phyloP scores from a whole-genome alignment of 2,888 invertebrate species.

The Aspidapion aeneum region DNA sequence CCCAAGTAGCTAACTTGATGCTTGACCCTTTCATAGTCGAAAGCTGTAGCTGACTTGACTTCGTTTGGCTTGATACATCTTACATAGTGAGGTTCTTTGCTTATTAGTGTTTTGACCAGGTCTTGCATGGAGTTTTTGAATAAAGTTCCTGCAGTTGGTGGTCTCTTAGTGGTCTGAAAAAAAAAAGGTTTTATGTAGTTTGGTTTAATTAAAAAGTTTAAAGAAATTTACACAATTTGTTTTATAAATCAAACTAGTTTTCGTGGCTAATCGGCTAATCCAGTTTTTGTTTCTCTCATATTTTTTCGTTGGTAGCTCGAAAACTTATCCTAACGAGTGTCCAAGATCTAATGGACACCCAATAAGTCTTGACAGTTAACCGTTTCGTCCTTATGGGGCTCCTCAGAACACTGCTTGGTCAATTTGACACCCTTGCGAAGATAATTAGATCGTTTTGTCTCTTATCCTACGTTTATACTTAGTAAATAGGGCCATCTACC shows the following conservation, averaged over 20 bases:
- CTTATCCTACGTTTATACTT: neutral
- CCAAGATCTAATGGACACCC: too few species aligned
- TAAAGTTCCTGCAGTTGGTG: conserved; percentile 88
- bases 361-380: too few species aligned
- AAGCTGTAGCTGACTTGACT: conserved; percentile 79
- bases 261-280: neutral
- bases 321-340: too few species aligned
- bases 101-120: conserved; percentile 80
- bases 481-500: too few species aligned
- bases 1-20: conserved; percentile 86
- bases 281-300: neutral
- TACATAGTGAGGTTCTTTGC: conserved; percentile 95
- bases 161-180: conserved; percentile 86
- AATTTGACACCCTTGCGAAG: too few species aligned
- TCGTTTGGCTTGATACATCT: conserved; percentile 98
- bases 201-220: conserved; percentile 9
- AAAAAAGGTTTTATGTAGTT: too few species aligned
- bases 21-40: conserved; percentile 76
- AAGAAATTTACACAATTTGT: neutral
- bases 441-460: too few species aligned
- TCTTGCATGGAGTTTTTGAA: conserved; percentile 95
- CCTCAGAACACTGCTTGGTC: too few species aligned
- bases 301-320: too few species aligned
- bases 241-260: too few species aligned
- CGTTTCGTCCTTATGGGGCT: too few species aligned